Conservation (phyloP, 2,113 vertebrate species). For the Microcebus griseorufus region DNA sequence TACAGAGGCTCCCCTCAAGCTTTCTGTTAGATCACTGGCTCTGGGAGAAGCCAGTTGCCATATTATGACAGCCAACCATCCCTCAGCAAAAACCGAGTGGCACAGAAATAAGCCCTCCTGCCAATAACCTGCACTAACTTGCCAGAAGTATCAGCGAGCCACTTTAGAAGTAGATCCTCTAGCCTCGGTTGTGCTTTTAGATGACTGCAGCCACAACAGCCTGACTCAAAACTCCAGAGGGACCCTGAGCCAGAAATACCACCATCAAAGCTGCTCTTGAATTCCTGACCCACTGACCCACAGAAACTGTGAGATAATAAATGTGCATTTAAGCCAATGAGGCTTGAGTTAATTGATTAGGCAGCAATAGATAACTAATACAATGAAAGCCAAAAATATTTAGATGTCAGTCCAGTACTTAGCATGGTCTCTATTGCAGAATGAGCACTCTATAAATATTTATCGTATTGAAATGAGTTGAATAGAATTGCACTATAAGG, state of each 20-base stretch:
- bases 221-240: neutral
- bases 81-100: neutral
- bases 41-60: neutral
- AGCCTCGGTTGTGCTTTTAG: neutral
- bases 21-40: neutral
- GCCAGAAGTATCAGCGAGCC: neutral
- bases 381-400: neutral
- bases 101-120: neutral
- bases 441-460: neutral
- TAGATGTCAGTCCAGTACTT: neutral
- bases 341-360: neutral
- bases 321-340: neutral
- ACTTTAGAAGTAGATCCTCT: neutral
- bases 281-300: neutral
- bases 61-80: neutral
- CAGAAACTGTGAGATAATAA: neutral
- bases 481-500: neutral
- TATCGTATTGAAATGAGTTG: neutral
- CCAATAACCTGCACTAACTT: neutral
- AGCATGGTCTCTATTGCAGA: neutral
- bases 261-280: neutral
- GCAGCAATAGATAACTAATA: neutral
- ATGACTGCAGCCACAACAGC: neutral
- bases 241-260: neutral
- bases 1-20: neutral